Evolutionary conservation across 2,888 invertebrate genomes (phyloP).

Genomic region (Helleia helle): DNA sequence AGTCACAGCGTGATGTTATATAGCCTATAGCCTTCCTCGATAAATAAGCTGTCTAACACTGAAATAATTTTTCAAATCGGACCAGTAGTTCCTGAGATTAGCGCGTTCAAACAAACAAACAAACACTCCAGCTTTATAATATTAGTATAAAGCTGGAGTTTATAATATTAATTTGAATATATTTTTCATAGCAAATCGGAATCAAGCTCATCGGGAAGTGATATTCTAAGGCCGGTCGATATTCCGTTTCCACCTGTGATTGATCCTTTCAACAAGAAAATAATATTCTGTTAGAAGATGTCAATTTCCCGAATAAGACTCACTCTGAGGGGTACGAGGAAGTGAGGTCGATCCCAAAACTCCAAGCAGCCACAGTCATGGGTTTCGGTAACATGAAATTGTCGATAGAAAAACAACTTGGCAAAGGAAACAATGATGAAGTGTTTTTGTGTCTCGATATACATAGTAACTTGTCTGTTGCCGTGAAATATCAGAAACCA

Average conservation of each 20-base stretch:
- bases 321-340: conserved; percentile 71
- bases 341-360: conserved; percentile 68
- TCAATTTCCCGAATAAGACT: conserved; percentile 79
- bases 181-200: conserved; percentile 70
- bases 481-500: conserved; percentile 90
- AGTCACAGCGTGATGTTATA: no score
- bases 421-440: conserved; percentile 88
- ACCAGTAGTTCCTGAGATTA: no score
- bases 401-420: conserved; percentile 79
- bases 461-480: conserved; percentile 76
- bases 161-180: no score
- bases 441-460: conserved; percentile 80
- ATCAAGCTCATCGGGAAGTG: conserved; percentile 64
- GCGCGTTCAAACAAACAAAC: no score
- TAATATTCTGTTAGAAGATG: conserved; percentile 80
- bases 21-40: no score
- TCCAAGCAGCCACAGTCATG: conserved; percentile 53
- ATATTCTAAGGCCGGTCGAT: conserved; percentile 64
- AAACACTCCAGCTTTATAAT: no score
- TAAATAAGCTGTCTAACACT: no score
- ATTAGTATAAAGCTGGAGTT: no score
- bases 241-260: conserved; percentile 70
- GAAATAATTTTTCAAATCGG: no score
- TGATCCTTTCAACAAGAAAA: conserved; percentile 86
- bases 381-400: conserved; percentile 69